A percentile compares a stretch with the other conserved stretches of the same genome.
Evolutionary conservation across 2,113 vertebrate species (phyloP).

Genomic region (Coregonus clupeaformis): DNA sequence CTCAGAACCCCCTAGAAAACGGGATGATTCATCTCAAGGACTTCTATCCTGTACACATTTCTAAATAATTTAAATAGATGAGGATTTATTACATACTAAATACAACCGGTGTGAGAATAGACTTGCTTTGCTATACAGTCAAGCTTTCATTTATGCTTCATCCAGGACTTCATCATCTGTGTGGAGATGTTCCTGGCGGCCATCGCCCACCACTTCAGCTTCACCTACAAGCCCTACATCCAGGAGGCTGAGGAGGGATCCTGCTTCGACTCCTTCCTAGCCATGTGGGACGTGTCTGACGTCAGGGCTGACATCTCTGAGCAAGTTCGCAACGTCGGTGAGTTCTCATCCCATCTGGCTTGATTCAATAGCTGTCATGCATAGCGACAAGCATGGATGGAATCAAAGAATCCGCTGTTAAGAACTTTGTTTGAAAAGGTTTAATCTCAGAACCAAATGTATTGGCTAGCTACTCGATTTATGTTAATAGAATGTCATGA

Average conservation of each 20-base stretch:
- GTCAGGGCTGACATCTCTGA: slow-evolving; percentile 93
- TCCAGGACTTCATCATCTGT: slow-evolving; percentile 96
- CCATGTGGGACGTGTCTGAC: slow-evolving; percentile 98
- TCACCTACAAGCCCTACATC: slow-evolving; percentile 96
- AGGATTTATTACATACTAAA: too few species aligned
- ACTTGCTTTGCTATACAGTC: background rate
- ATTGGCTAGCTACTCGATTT: too few species aligned
- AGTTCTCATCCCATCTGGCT: slow-evolving; percentile 48
- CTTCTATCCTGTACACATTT: background rate
- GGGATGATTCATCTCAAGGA: too few species aligned
- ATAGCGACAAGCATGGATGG: too few species aligned
- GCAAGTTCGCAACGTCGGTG: slow-evolving; percentile 97
- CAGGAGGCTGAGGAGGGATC: slow-evolving; percentile 94
- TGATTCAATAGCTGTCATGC: background rate
- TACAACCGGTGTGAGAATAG: background rate
- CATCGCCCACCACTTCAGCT: slow-evolving; percentile 96
- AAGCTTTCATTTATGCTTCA: background rate
- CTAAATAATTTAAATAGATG: background rate
- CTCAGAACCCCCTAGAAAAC: too few species aligned
- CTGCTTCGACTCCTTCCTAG: slow-evolving; percentile 97
- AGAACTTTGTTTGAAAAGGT: background rate
- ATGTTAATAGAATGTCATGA: too few species aligned
- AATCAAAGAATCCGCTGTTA: background rate
- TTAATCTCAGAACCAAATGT: too few species aligned
- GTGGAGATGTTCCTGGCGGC: slow-evolving; percentile 98